These are phyloP conservation scores for Parelbella ahira DNA, from an alignment of 2,888 invertebrate genomes.

Conservation along the genomic window DNA sequence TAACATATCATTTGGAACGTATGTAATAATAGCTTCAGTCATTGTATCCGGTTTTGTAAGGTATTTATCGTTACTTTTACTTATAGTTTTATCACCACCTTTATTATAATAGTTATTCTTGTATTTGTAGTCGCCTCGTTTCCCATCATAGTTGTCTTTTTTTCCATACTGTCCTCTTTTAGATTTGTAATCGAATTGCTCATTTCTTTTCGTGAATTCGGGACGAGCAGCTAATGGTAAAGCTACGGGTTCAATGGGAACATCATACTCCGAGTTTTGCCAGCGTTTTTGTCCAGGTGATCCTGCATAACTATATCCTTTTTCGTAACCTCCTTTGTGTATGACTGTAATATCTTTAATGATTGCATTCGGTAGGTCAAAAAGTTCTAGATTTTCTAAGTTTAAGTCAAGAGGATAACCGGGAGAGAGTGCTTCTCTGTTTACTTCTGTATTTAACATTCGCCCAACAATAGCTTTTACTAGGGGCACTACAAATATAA, in stretches of 20 bases:
- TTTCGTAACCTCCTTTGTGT: slow-evolving; percentile 45
- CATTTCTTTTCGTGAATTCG: slow-evolving; percentile 34
- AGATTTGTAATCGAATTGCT: slow-evolving; percentile 39
- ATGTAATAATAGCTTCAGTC: neutral
- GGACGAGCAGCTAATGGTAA: slow-evolving; percentile 29
- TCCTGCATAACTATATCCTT: slow-evolving; percentile 26
- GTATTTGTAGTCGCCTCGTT: slow-evolving; percentile 28
- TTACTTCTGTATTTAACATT: slow-evolving; percentile 64
- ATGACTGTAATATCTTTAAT: slow-evolving; percentile 55
- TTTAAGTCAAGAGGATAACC: slow-evolving; percentile 88
- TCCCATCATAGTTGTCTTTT: slow-evolving; percentile 32
- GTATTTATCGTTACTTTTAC: slow-evolving; percentile 1
- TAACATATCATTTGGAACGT: neutral
- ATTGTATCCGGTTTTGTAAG: neutral
- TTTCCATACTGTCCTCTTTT: slow-evolving; percentile 40
- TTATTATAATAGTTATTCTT: slow-evolving; percentile 11
- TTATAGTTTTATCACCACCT: slow-evolving; percentile 6
- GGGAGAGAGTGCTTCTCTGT: slow-evolving; percentile 60
- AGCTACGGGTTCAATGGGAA: slow-evolving; percentile 22
- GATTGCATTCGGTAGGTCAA: slow-evolving; percentile 59
- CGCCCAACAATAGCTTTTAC: slow-evolving; percentile 48
- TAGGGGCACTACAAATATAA: slow-evolving; percentile 82
- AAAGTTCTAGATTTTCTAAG: slow-evolving; percentile 68
- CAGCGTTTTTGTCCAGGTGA: slow-evolving; percentile 17
- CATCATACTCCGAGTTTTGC: slow-evolving; percentile 28